Evolutionary conservation across 2,888 invertebrate genomes (phyloP).

Genomic region (Ethmia dodecea): DNA sequence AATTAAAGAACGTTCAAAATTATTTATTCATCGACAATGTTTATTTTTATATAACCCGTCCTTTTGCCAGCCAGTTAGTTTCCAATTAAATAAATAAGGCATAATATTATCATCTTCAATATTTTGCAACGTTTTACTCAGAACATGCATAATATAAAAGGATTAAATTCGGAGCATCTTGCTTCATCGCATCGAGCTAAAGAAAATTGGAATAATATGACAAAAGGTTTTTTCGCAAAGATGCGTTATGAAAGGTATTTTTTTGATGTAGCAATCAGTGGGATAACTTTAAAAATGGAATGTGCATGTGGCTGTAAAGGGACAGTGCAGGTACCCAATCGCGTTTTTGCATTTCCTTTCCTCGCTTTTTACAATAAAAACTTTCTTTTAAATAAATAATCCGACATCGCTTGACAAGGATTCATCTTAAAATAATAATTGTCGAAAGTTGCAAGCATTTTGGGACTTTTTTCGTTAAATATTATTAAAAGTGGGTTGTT

Average conservation of each 20-base stretch:
- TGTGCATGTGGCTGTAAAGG: conserved; percentile 70
- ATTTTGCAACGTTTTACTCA: conserved; percentile 12
- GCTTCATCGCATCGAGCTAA: conserved; percentile 37
- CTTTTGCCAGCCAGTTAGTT: background rate
- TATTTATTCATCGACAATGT: conserved; percentile 18
- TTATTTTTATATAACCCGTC: conserved; percentile 14
- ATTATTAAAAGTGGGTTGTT: too few species aligned
- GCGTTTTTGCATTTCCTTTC: conserved; percentile 76
- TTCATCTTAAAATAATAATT: conserved; percentile 72
- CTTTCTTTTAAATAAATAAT: conserved; percentile 78
- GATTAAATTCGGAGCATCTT: conserved; percentile 46
- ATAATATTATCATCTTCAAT: too few species aligned
- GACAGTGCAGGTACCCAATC: conserved; percentile 67
- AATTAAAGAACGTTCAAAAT: too few species aligned
- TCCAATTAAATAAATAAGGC: conserved; percentile 1
- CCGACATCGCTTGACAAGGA: conserved; percentile 68
- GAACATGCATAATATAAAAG: conserved; percentile 39
- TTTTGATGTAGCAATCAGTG: conserved; percentile 51
- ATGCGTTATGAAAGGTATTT: conserved; percentile 50
- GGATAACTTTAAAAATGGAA: conserved; percentile 34
- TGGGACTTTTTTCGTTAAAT: background rate
- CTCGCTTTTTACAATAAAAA: conserved; percentile 74
- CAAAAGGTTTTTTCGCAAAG: conserved; percentile 51
- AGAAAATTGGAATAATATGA: conserved; percentile 39
- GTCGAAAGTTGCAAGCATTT: conserved; percentile 21